Conservation (phyloP, 2,113 vertebrate genomes). For the Dasypus novemcinctus region DNA sequence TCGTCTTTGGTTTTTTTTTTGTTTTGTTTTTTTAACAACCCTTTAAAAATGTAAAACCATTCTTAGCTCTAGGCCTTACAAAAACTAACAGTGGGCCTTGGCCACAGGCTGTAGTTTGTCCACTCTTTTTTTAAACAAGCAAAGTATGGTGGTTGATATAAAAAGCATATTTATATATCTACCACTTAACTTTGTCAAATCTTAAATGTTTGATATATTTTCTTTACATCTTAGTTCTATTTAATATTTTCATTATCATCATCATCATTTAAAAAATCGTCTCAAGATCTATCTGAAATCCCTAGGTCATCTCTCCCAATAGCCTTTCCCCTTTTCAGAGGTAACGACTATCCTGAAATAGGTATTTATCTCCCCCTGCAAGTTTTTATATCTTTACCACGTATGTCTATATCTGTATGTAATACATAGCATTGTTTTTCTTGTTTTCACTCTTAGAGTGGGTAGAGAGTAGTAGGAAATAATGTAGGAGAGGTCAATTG, state of each 20-base stretch:
- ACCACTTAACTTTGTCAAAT: not conserved
- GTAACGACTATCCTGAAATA: not conserved
- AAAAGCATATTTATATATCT: not conserved
- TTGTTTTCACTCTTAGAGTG: conserved; percentile 8
- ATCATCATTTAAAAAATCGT: not conserved
- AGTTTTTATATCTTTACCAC: not conserved
- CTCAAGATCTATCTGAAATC: conserved; percentile 30
- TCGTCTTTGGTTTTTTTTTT: not conserved
- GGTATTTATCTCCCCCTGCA: not conserved
- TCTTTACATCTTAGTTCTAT: conserved; percentile 18
- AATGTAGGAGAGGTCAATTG: not conserved
- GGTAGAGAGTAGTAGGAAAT: not conserved
- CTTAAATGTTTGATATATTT: conserved; percentile 13
- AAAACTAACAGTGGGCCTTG: not conserved
- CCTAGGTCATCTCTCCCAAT: not conserved
- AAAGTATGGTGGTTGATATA: not conserved
- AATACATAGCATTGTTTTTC: not conserved
- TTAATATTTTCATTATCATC: conserved; percentile 41
- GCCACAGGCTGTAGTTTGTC: not conserved
- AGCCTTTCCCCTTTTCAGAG: conserved; percentile 23
- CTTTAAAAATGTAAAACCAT: conserved; percentile 1
- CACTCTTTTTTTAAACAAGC: conserved; percentile 13
- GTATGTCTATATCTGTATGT: not conserved
- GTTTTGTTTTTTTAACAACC: not conserved
- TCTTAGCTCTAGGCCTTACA: not conserved